Percentiles rank a stretch among this genome's conserved stretches.
Conservation (phyloP, 2,888 invertebrate genomes). For the Dynastes hyllus region DNA sequence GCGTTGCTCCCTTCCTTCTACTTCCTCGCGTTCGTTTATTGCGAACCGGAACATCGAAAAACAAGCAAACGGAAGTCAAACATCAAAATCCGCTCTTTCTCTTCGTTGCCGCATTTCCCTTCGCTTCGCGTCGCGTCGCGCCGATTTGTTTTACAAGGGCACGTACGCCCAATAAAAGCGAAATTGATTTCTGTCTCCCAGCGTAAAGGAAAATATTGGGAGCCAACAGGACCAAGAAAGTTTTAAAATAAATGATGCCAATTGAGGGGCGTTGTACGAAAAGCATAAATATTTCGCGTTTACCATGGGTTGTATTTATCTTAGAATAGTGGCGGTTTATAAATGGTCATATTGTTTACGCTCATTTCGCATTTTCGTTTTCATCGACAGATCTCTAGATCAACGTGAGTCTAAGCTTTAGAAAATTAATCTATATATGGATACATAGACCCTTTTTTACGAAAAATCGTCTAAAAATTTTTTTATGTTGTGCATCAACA, state of each 20-base stretch:
- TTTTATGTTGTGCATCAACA: too few species aligned
- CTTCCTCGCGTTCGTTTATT: conserved; percentile 16
- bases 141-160: conserved; percentile 19
- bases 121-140: neutral
- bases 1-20: neutral
- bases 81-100: conserved; percentile 17
- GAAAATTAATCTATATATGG: too few species aligned
- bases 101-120: neutral
- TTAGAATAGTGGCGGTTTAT: too few species aligned
- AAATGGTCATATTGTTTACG: too few species aligned
- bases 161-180: conserved; percentile 37
- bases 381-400: too few species aligned
- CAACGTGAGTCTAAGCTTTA: too few species aligned
- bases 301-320: neutral
- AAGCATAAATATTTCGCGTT: conserved; percentile 35
- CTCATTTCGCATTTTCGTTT: too few species aligned
- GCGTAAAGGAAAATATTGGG: conserved; percentile 28
- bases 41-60: conserved; percentile 31
- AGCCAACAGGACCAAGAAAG: conserved; percentile 28
- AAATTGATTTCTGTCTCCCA: conserved; percentile 34
- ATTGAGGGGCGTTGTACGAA: conserved; percentile 3
- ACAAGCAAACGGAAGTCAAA: conserved; percentile 37
- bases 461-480: too few species aligned
- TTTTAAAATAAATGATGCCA: conserved; percentile 41
- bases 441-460: too few species aligned